A percentile compares a stretch with the other conserved stretches of the same genome.
Conservation (phyloP, 2,888 invertebrate genomes). For the Erpobdella octoculata region DNA sequence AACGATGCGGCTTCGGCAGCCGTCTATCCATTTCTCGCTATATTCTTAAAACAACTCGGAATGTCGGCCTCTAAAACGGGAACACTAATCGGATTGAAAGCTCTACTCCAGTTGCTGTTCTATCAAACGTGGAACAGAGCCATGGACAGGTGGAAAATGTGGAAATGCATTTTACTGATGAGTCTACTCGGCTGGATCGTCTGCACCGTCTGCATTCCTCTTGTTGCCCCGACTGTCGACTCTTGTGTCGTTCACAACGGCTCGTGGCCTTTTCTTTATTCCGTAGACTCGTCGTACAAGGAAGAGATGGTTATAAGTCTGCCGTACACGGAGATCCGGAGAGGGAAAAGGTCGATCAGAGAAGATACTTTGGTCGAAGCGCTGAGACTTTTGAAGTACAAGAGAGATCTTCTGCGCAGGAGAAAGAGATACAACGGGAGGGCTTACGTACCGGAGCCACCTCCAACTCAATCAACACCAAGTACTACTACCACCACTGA, state of each 20-base stretch:
- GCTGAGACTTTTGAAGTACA: background rate
- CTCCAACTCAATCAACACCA: background rate
- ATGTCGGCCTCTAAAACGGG: conserved; percentile 23
- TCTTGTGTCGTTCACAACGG: conserved; percentile 24
- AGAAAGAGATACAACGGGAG: background rate
- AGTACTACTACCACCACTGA: background rate
- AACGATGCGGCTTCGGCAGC: conserved; percentile 18
- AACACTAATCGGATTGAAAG: conserved; percentile 8
- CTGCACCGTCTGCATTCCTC: conserved; percentile 16
- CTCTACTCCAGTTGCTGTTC: conserved; percentile 14
- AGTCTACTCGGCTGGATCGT: conserved; percentile 16
- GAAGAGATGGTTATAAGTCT: conserved; percentile 19
- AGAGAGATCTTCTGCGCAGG: background rate
- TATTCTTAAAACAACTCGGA: conserved; percentile 25
- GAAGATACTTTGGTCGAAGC: background rate
- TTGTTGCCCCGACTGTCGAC: conserved; percentile 9
- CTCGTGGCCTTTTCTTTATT: conserved; percentile 14
- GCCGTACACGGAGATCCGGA: conserved; percentile 12
- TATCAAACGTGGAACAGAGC: conserved; percentile 23
- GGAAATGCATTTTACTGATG: conserved; percentile 18
- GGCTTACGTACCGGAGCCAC: background rate
- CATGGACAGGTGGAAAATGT: conserved; percentile 19
- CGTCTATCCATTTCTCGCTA: conserved; percentile 17
- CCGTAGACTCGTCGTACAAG: conserved; percentile 13
- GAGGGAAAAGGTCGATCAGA: background rate